These are phyloP conservation scores for Pollenia angustigena DNA, from an alignment of 2,888 invertebrate species.

Conservation along the genomic window DNA sequence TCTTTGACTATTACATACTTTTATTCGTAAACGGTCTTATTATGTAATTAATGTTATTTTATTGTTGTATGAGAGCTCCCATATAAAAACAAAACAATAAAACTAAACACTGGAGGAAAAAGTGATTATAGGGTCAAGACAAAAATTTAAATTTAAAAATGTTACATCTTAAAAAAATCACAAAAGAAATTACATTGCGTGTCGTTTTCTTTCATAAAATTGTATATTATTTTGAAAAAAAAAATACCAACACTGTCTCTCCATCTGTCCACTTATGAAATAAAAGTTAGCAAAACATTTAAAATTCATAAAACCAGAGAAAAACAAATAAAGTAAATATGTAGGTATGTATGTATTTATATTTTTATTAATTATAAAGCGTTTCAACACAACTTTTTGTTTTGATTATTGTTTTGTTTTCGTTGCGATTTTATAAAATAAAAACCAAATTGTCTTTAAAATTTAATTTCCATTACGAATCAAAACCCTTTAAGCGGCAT, in stretches of 20 bases:
- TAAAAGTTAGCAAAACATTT: slow-evolving; percentile 38
- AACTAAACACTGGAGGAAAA: neutral
- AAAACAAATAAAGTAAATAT: neutral
- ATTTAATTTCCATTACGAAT: slow-evolving; percentile 2
- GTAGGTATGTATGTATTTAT: too few relatives aligned
- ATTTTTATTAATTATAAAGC: slow-evolving; percentile 33
- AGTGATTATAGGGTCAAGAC: neutral
- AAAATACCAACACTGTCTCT: neutral
- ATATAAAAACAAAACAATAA: slow-evolving; percentile 38
- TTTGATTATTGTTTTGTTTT: neutral
- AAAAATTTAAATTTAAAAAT: slow-evolving; percentile 7
- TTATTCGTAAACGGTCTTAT: too few relatives aligned
- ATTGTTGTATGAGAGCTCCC: slow-evolving; percentile 12
- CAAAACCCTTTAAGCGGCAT: too few relatives aligned
- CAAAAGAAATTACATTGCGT: slow-evolving; percentile 66
- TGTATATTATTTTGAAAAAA: slow-evolving; percentile 57
- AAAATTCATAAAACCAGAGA: neutral
- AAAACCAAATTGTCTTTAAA: neutral
- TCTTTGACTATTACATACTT: too few relatives aligned
- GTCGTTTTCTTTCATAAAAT: slow-evolving; percentile 52
- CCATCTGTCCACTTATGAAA: neutral
- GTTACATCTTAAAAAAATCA: neutral
- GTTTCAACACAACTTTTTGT: slow-evolving; percentile 17
- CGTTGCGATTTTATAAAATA: slow-evolving; percentile 24
- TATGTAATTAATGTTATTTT: too few relatives aligned